phyloP scores from a whole-genome alignment of 2,888 invertebrate genomes.

The Oxyteleia sp. region DNA sequence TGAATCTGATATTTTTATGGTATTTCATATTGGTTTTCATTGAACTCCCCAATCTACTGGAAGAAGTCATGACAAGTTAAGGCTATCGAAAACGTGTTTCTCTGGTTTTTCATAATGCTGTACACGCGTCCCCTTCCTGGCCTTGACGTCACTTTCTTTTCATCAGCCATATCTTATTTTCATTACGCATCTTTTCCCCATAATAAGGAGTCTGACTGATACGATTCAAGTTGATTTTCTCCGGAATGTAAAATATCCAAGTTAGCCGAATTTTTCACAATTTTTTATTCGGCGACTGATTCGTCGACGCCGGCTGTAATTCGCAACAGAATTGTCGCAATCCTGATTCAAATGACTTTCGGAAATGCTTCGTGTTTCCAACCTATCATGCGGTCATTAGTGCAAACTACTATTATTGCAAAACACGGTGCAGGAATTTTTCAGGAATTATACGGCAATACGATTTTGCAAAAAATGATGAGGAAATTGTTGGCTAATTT shows the following conservation, averaged over 20 bases:
- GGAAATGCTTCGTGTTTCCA: conserved; percentile 27
- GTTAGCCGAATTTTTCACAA: too few relatives aligned
- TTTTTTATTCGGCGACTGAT: not conserved
- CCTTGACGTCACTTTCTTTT: conserved; percentile 54
- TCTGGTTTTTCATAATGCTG: conserved; percentile 24
- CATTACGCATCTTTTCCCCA: conserved; percentile 16
- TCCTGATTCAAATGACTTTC: conserved; percentile 32
- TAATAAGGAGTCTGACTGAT: not conserved
- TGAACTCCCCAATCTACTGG: not conserved
- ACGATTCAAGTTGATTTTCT: not conserved
- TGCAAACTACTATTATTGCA: conserved; percentile 26
- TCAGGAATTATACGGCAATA: conserved; percentile 10
- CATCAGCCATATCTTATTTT: conserved; percentile 19
- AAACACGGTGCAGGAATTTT: not conserved
- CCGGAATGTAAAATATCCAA: too few relatives aligned
- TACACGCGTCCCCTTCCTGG: not conserved
- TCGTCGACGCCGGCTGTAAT: not conserved
- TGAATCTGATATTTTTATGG: too few relatives aligned
- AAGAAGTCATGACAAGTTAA: conserved; percentile 11
- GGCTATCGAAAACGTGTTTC: conserved; percentile 47
- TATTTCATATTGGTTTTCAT: not conserved
- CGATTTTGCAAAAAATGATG: conserved; percentile 11
- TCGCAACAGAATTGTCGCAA: not conserved
- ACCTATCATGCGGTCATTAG: conserved; percentile 11
- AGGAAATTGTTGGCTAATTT: conserved; percentile 1